These are phyloP conservation scores for Mesodorylaimus sp. DNA, from an alignment of 2,888 invertebrate genomes.

Conservation along the genomic window DNA sequence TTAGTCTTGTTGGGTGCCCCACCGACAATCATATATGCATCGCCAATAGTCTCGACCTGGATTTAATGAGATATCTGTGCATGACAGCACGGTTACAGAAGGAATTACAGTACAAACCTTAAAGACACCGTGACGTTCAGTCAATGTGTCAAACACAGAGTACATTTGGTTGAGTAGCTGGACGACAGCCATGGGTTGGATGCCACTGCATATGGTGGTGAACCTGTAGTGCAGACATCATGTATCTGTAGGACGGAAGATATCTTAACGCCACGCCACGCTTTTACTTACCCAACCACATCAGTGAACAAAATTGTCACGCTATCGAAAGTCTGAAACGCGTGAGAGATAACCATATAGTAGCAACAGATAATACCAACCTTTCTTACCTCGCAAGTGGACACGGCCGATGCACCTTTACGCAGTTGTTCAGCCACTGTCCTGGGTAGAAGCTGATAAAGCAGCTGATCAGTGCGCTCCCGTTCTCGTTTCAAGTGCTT, in stretches of 20 bases:
- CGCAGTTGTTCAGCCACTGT: constrained; percentile 81
- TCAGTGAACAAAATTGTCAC: constrained; percentile 93
- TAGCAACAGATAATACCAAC: no score
- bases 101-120: no score
- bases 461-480: constrained; percentile 75
- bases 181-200: constrained; percentile 91
- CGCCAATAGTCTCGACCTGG: constrained; percentile 88
- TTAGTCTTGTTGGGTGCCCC: constrained; percentile 75
- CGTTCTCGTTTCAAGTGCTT: constrained; percentile 82
- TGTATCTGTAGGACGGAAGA: no score
- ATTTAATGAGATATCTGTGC: no score
- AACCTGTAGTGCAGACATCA: no score
- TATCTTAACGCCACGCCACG: no score
- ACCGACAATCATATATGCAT: constrained; percentile 93
- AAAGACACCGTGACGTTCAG: constrained; percentile 76
- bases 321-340: constrained; percentile 72
- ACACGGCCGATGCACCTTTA: constrained; percentile 82
- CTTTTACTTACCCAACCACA: constrained; percentile 83
- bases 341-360: no score
- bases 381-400: constrained; percentile 68
- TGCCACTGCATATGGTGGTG: constrained; percentile 83
- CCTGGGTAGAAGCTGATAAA: constrained; percentile 98
- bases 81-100: neutral
- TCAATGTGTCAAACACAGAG: constrained; percentile 59
- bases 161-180: constrained; percentile 85